Conservation (phyloP, 2,888 invertebrate species). For the Stenchaetothrips biformis region DNA sequence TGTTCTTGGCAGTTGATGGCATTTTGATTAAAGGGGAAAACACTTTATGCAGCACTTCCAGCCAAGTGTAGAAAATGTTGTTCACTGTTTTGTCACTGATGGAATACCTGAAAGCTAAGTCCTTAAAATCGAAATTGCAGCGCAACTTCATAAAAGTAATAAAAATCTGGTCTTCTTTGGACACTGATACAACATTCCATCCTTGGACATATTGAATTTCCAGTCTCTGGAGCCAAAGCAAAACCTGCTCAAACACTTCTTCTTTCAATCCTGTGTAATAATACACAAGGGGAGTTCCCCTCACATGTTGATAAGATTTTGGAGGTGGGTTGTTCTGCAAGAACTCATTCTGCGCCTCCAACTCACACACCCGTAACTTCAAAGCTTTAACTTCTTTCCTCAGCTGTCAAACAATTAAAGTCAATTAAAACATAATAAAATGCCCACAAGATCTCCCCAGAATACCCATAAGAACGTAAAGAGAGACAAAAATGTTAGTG, state of each 20-base stretch:
- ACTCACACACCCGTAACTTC: constrained; percentile 27
- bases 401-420: background rate
- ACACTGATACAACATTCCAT: constrained; percentile 23
- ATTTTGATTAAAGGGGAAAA: constrained; percentile 5
- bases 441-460: too few relatives aligned
- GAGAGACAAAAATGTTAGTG: too few relatives aligned
- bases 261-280: constrained; percentile 26
- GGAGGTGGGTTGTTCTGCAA: too few relatives aligned
- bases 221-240: constrained; percentile 5
- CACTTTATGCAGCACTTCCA: constrained; percentile 26
- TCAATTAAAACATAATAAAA: too few relatives aligned
- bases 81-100: constrained; percentile 24
- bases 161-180: constrained; percentile 28
- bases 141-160: constrained; percentile 31
- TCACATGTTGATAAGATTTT: too few relatives aligned
- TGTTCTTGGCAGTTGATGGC: too few relatives aligned
- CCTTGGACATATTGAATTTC: constrained; percentile 17
- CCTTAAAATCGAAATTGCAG: constrained; percentile 25
- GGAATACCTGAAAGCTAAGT: constrained; percentile 29
- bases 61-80: constrained; percentile 30
- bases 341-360: background rate
- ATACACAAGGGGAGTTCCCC: too few relatives aligned
- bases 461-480: too few relatives aligned
- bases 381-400: constrained; percentile 26
- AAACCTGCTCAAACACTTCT: constrained; percentile 23